Evolutionary conservation across 2,888 invertebrate genomes (phyloP).

Genomic region (Leistus spinibarbis): DNA sequence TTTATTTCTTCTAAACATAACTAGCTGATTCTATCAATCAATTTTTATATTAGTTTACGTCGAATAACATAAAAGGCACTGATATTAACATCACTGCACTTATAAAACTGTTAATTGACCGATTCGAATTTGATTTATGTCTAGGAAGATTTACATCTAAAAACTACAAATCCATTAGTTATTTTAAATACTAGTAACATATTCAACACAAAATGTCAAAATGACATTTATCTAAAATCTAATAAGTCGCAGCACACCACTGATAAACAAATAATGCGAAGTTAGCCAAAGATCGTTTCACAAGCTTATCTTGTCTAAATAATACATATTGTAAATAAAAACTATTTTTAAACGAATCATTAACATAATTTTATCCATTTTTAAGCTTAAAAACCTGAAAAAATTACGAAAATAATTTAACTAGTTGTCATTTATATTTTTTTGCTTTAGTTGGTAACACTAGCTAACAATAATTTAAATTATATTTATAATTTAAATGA

Average conservation of each 20-base stretch:
- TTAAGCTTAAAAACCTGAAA: too few species aligned
- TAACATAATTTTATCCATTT: too few species aligned
- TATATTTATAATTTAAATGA: too few species aligned
- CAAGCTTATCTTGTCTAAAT: too few species aligned
- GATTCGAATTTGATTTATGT: background rate
- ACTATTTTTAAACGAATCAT: too few species aligned
- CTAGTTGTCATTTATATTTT: too few species aligned
- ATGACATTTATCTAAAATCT: background rate
- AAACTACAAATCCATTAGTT: background rate
- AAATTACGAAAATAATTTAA: too few species aligned
- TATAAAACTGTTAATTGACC: conserved; percentile 21
- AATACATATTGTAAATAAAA: too few species aligned
- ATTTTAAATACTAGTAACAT: background rate
- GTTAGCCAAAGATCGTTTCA: too few species aligned
- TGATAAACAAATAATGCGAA: background rate
- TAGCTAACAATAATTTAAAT: too few species aligned
- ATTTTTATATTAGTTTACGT: conserved; percentile 20
- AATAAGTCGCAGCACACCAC: background rate
- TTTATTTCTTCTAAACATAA: conserved; percentile 53
- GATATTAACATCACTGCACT: conserved; percentile 18
- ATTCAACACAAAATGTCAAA: background rate
- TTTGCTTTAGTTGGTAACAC: too few species aligned
- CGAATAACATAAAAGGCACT: conserved; percentile 28
- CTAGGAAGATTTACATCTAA: background rate
- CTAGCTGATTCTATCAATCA: conserved; percentile 12